Base-by-base conservation (phyloP, 2,888 invertebrate genomes). In the Cheilosia vernalis region DNA sequence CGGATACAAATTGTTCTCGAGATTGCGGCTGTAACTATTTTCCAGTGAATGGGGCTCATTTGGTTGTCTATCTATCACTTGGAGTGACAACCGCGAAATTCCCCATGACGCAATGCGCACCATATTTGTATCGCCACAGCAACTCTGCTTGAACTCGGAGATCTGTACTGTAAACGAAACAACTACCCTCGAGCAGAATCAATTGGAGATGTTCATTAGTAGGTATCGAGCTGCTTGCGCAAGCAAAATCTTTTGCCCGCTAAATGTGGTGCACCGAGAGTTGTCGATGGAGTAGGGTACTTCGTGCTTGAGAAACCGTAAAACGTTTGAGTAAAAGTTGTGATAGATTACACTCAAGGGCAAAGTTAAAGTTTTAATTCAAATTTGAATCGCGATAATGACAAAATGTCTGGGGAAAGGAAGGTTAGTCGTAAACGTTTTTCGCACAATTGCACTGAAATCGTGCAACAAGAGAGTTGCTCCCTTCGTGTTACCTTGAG, bases 381-480 rank as follows among this genome's bases (percentile, higher is more conserved):
- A 3, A 3, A 24, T 2, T 24, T 24, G 3, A 69, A 69, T 56
- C 70, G 21, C 13, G 44, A 56, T 30, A 56, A 56, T 67, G 7
- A 30, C 44, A 19, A 27, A 42, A 53, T 19, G 24, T 33, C 9
- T 4, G 30, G 53, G 27, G 53, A 33, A 66, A 49, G 19, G 55
- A 67, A 49, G 67, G 73, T 80, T 73, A 63, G 51, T 42, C 55
- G 53, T 49, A 40, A 63, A 53, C 24, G 40, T 63, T 76, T 37
- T 81, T 76, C 63, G 81, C 81, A 51, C 74, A 63, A 76, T 81
- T 55, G 63, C 63, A 63, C 42, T 53, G 15, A 76, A 63, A 76
- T 51, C 69, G 60, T 67, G 37, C 61, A 15, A 49, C 19, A 49
- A 74, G 67, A 78, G 63, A 56, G 78, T 64, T 51, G 6, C 37